These are phyloP conservation scores for Eulemur macaco DNA, from an alignment of 2,113 vertebrate genomes.

Conservation along the genomic window DNA sequence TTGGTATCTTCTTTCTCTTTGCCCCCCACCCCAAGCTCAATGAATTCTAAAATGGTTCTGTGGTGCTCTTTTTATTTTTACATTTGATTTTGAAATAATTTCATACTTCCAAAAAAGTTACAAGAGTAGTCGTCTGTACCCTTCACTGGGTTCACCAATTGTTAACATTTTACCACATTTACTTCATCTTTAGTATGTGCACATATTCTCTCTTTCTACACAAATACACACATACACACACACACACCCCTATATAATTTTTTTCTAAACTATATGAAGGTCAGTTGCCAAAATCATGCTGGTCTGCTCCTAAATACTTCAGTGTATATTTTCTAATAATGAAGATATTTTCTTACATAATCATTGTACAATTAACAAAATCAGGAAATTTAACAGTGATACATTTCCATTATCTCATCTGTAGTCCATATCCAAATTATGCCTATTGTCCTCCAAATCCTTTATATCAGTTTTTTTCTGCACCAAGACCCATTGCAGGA, in stretches of 20 bases:
- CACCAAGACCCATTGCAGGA: neutral
- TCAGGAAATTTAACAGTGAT: neutral
- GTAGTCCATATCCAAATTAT: neutral
- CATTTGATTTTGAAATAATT: constrained; percentile 29
- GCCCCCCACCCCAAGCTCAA: neutral
- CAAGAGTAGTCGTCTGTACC: neutral
- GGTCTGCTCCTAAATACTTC: neutral
- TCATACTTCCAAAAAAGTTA: neutral
- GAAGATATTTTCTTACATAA: neutral
- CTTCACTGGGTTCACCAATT: neutral
- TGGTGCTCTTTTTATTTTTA: neutral
- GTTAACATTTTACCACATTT: neutral
- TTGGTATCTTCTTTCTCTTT: neutral
- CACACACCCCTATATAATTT: neutral
- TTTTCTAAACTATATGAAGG: neutral
- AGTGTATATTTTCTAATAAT: neutral
- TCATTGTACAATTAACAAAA: neutral
- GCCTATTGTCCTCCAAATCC: neutral
- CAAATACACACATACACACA: neutral
- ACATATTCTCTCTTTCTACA: neutral
- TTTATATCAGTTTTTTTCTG: neutral
- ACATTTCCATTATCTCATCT: neutral
- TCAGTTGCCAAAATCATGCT: neutral
- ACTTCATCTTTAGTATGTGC: neutral
- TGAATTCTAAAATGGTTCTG: neutral